A percentile compares a stretch with the other conserved stretches of the same genome.
These are phyloP conservation scores for Corella eumyota DNA, from an alignment of 23 tunicate genomes.

Conservation along the genomic window DNA sequence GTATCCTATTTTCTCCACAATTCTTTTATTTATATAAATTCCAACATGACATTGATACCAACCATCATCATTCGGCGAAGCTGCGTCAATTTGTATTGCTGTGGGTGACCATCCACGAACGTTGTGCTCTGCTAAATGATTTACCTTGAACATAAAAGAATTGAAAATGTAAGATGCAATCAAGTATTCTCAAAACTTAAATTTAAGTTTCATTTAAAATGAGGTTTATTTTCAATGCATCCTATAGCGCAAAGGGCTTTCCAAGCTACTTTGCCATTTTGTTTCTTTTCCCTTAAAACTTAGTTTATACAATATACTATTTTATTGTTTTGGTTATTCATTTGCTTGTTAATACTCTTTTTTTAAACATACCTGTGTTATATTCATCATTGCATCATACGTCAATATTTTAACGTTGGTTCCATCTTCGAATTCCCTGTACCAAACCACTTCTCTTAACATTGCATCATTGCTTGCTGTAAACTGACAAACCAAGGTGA, in stretches of 20 bases:
- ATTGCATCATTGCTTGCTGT: conserved; percentile 2
- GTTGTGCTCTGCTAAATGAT: background rate
- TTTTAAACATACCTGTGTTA: conserved; percentile 34
- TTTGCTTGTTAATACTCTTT: too few species aligned
- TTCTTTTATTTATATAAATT: conserved; percentile 6
- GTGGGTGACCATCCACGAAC: conserved; percentile 1
- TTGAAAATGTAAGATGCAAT: too few species aligned
- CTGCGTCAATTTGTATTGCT: conserved; percentile 2
- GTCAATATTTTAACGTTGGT: conserved; percentile 15
- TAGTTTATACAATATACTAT: too few species aligned
- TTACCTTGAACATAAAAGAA: conserved; percentile 4
- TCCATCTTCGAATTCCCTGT: conserved; percentile 24
- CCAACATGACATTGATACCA: conserved; percentile 51
- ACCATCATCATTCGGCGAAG: conserved; percentile 18
- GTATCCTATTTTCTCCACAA: conserved; percentile 23
- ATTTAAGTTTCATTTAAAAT: too few species aligned
- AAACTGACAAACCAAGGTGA: conserved; percentile 13
- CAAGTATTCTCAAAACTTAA: too few species aligned
- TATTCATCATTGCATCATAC: conserved; percentile 25
- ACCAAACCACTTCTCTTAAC: conserved; percentile 29
- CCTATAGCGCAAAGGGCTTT: too few species aligned
- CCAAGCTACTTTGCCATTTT: too few species aligned
- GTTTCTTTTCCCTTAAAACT: too few species aligned
- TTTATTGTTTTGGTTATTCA: too few species aligned
- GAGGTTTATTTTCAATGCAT: too few species aligned